phyloP scores from a whole-genome alignment of 2,113 vertebrate genomes.

The Crypturellus undulatus region DNA sequence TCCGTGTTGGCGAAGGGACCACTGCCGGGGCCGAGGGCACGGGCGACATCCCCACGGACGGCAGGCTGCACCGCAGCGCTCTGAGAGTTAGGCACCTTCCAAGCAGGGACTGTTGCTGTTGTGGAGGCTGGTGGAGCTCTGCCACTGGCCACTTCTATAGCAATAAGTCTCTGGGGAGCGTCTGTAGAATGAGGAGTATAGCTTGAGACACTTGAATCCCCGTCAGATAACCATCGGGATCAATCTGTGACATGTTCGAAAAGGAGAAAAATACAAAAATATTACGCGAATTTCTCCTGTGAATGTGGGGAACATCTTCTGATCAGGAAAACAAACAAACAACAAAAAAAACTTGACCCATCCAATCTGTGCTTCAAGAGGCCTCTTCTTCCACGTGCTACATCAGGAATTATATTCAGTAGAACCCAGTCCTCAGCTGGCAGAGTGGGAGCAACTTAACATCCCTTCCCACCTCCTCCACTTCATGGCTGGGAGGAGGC shows the following conservation, averaged over 20 bases:
- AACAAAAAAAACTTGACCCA: too few species aligned
- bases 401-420: not conserved
- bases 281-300: not conserved
- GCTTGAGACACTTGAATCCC: not conserved
- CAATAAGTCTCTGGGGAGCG: not conserved
- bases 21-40: not conserved
- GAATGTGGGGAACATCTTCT: not conserved
- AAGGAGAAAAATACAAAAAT: not conserved
- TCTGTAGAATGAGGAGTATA: not conserved
- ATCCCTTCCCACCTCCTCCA: not conserved
- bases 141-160: constrained; percentile 1
- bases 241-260: constrained; percentile 7
- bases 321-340: not conserved
- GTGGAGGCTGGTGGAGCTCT: not conserved
- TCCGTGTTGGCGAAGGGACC: not conserved
- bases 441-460: not conserved
- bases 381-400: not conserved
- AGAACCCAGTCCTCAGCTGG: not conserved
- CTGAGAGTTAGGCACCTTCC: not conserved
- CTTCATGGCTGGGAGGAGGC: not conserved
- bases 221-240: not conserved
- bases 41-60: not conserved
- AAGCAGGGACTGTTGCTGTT: not conserved
- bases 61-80: not conserved
- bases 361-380: not conserved